A percentile compares a stretch with the other conserved stretches of the same genome.
Evolutionary conservation across 2,113 vertebrate genomes (phyloP).

Genomic region (Ammodytes dubius): DNA sequence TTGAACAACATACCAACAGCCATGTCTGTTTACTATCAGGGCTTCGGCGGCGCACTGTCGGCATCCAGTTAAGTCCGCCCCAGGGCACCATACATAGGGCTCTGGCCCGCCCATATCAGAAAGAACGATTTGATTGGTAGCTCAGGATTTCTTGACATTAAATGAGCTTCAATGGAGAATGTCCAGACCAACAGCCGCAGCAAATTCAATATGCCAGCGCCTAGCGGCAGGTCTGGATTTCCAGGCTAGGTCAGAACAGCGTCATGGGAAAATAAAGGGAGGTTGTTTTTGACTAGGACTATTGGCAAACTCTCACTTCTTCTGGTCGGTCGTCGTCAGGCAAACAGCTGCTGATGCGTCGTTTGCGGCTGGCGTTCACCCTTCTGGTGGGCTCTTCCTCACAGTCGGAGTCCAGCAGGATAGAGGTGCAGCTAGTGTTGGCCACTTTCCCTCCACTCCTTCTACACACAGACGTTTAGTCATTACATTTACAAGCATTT

Average conservation of each 20-base stretch:
- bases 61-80: too few relatives aligned
- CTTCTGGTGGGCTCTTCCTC: constrained; percentile 92
- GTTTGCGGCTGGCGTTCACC: constrained; percentile 81
- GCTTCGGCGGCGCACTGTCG: too few relatives aligned
- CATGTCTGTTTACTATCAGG: too few relatives aligned
- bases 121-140: too few relatives aligned
- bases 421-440: constrained; percentile 77
- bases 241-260: background rate
- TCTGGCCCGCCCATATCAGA: too few relatives aligned
- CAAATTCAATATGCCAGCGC: too few relatives aligned
- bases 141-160: too few relatives aligned
- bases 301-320: constrained; percentile 69
- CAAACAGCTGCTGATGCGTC: constrained; percentile 84
- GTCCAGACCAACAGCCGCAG: too few relatives aligned
- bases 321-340: constrained; percentile 77
- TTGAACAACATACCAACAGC: too few relatives aligned
- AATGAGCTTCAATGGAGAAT: too few relatives aligned
- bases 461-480: constrained; percentile 43
- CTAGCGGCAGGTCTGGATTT: too few relatives aligned
- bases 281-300: accelerated
- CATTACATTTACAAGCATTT: background rate
- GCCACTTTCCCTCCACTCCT: constrained; percentile 83
- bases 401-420: constrained; percentile 91
- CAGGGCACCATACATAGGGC: too few relatives aligned
- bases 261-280: background rate